phyloP scores from a whole-genome alignment of 2,888 invertebrate species.

The Conchocele bisecta region DNA sequence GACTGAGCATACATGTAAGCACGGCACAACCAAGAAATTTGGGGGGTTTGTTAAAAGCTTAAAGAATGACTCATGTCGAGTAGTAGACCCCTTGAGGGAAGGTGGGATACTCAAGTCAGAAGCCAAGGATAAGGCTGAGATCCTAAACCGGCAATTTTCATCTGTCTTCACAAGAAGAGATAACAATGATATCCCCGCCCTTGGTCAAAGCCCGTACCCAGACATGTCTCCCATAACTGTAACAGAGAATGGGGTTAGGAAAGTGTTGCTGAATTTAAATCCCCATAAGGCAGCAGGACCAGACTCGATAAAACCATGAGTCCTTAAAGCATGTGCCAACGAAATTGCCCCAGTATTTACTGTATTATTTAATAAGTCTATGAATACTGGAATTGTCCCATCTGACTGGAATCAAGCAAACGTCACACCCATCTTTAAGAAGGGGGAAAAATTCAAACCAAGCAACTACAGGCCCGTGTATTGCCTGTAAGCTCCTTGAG shows the following conservation, averaged over 20 bases:
- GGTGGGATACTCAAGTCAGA: too few species aligned
- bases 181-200: background rate
- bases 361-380: constrained; percentile 6
- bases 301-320: constrained; percentile 2
- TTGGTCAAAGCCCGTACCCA: constrained; percentile 20
- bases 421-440: constrained; percentile 21
- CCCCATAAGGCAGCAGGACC: constrained; percentile 7
- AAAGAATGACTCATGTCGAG: too few species aligned
- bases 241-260: constrained; percentile 1
- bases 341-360: constrained; percentile 5
- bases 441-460: constrained; percentile 17
- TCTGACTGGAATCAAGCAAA: constrained; percentile 13
- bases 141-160: constrained; percentile 22
- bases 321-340: background rate
- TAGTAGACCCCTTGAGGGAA: too few species aligned
- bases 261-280: too few species aligned
- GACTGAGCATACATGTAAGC: too few species aligned
- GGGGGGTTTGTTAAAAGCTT: too few species aligned
- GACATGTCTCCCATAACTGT: constrained; percentile 15
- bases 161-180: constrained; percentile 21
- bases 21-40: background rate
- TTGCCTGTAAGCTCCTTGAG: constrained; percentile 18
- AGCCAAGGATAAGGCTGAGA: too few species aligned
- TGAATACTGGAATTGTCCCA: constrained; percentile 4
- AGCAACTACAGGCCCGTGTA: constrained; percentile 14